phyloP scores from a whole-genome alignment of 1,140 invertebrate genomes.

The Eciton burchellii region DNA sequence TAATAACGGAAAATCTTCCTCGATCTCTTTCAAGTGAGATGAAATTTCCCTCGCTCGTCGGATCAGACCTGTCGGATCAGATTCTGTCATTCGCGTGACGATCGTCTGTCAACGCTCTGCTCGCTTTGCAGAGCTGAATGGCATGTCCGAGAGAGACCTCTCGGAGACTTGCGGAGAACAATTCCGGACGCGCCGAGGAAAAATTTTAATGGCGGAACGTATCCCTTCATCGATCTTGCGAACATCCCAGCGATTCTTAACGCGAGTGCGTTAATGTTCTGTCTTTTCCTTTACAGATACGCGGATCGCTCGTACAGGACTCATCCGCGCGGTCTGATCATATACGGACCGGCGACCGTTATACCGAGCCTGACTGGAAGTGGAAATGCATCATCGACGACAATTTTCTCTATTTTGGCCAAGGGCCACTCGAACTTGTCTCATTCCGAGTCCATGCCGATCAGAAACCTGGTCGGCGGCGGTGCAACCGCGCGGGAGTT shows the following conservation, averaged over 20 bases:
- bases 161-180: too few species aligned
- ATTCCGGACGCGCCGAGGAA: too few species aligned
- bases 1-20: too few species aligned
- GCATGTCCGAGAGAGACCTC: too few species aligned
- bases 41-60: too few species aligned
- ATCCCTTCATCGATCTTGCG: too few species aligned
- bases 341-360: conserved; percentile 78
- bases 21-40: too few species aligned
- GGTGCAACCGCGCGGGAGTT: conserved; percentile 47
- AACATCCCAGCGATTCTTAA: neutral
- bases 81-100: too few species aligned
- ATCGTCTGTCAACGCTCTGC: too few species aligned
- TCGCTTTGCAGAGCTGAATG: too few species aligned
- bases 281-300: conserved; percentile 75
- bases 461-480: conserved; percentile 40
- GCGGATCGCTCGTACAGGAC: conserved; percentile 76
- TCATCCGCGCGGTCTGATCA: conserved; percentile 82
- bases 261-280: neutral
- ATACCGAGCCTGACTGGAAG: conserved; percentile 66
- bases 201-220: too few species aligned
- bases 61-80: too few species aligned
- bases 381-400: conserved; percentile 75
- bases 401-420: conserved; percentile 66
- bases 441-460: conserved; percentile 43
- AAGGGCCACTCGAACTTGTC: conserved; percentile 50